These are phyloP conservation scores for Muscidifurax raptorellus DNA, from an alignment of 1,140 invertebrate genomes.

Conservation along the genomic window DNA sequence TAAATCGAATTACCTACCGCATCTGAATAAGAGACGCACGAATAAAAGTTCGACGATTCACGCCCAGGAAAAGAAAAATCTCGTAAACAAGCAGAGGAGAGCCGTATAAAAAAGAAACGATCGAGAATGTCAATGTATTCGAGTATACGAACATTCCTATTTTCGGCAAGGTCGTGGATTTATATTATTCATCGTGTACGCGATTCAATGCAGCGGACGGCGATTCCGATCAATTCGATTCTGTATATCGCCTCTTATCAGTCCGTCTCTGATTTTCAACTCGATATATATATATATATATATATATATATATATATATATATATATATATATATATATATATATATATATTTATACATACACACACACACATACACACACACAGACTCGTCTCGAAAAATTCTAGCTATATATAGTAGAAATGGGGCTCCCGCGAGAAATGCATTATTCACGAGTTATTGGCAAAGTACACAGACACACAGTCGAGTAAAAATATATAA, in stretches of 20 bases:
- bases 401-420: background rate
- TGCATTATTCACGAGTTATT: background rate
- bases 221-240: conserved; percentile 31
- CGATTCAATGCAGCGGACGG: conserved; percentile 42
- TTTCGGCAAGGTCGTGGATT: conserved; percentile 46
- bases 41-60: no score
- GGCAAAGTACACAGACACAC: background rate
- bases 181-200: conserved; percentile 27
- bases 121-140: conserved; percentile 21
- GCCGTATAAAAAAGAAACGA: conserved; percentile 1
- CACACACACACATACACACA: no score
- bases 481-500: background rate
- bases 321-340: no score
- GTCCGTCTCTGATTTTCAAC: conserved; percentile 19
- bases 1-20: no score
- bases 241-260: conserved; percentile 33
- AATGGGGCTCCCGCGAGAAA: background rate
- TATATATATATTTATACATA: no score
- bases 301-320: no score
- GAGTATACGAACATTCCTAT: conserved; percentile 35
- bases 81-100: background rate
- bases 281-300: background rate
- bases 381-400: background rate
- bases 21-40: no score
- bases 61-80: background rate